Percentiles rank a stretch among this genome's conserved stretches.
Evolutionary conservation across 2,888 invertebrate genomes (phyloP).

Genomic region (Cactoblastis cactorum): DNA sequence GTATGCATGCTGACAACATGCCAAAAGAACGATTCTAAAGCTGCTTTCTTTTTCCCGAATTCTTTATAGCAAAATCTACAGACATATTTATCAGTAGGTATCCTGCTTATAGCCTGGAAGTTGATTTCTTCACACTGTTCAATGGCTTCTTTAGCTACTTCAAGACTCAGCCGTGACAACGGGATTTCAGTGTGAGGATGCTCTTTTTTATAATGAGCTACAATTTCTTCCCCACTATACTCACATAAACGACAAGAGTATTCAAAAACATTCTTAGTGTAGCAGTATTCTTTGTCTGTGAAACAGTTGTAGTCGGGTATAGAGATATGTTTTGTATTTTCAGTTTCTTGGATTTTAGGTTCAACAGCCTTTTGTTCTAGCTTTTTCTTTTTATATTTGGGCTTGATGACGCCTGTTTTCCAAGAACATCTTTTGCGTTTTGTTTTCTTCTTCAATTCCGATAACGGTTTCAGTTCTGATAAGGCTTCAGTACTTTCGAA

Average conservation of each 20-base stretch:
- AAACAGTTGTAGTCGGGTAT: slow-evolving; percentile 51
- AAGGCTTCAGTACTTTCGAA: slow-evolving; percentile 47
- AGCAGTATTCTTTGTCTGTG: slow-evolving; percentile 66
- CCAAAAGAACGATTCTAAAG: slow-evolving; percentile 81
- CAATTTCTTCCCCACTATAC: slow-evolving; percentile 80
- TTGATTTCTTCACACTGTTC: slow-evolving; percentile 70
- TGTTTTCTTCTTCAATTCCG: slow-evolving; percentile 52
- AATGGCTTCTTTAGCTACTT: slow-evolving; percentile 75
- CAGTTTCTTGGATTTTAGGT: slow-evolving; percentile 13
- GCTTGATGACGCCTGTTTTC: slow-evolving; percentile 59
- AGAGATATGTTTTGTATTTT: slow-evolving; percentile 13
- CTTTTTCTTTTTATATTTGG: slow-evolving; percentile 56
- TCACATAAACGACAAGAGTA: slow-evolving; percentile 81
- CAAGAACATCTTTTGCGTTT: slow-evolving; percentile 55
- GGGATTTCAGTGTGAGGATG: slow-evolving; percentile 84
- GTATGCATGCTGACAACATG: slow-evolving; percentile 86
- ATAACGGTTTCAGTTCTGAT: slow-evolving; percentile 32
- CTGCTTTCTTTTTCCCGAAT: slow-evolving; percentile 40
- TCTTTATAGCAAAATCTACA: slow-evolving; percentile 67
- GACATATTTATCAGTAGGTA: slow-evolving; percentile 52
- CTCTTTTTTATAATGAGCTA: slow-evolving; percentile 81
- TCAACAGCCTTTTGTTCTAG: slow-evolving; percentile 25
- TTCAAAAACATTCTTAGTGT: slow-evolving; percentile 45
- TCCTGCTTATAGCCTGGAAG: slow-evolving; percentile 50
- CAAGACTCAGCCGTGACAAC: slow-evolving; percentile 78